phyloP scores from a whole-genome alignment of 2,113 vertebrate genomes.

The Protobothrops mucrosquamatus region DNA sequence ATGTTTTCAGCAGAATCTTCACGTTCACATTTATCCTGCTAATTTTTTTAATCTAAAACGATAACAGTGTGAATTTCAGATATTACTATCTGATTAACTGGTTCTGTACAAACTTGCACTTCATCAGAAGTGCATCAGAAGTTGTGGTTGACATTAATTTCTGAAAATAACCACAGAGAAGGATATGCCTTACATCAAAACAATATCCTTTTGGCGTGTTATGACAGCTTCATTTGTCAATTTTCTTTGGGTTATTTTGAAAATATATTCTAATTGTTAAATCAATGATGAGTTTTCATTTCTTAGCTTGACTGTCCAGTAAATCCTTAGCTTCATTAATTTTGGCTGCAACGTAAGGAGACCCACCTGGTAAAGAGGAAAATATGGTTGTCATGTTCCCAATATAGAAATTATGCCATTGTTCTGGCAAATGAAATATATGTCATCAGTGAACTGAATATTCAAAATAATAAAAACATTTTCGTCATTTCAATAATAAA shows the following conservation, averaged over 20 bases:
- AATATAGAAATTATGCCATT: slow-evolving; percentile 9
- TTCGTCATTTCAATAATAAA: neutral
- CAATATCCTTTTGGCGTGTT: neutral
- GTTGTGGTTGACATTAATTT: neutral
- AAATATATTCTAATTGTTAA: slow-evolving; percentile 14
- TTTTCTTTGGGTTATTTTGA: neutral
- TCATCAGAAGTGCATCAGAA: neutral
- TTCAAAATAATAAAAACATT: neutral
- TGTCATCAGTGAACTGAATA: neutral
- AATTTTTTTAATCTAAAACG: neutral
- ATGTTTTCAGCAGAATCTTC: neutral
- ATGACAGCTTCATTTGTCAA: neutral
- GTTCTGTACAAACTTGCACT: neutral
- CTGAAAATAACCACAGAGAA: neutral
- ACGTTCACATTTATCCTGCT: neutral
- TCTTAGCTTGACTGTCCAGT: slow-evolving; percentile 88
- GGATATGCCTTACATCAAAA: neutral
- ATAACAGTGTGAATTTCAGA: neutral
- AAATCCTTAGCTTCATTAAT: slow-evolving; percentile 98
- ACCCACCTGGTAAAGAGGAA: slow-evolving; percentile 80
- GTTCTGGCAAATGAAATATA: neutral
- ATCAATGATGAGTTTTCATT: slow-evolving; percentile 65
- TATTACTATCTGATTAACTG: neutral
- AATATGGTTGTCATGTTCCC: slow-evolving; percentile 13
- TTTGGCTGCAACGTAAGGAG: slow-evolving; percentile 93